A percentile compares a stretch with the other conserved stretches of the same genome.
phyloP scores from a whole-genome alignment of 1,140 invertebrate genomes.

The Portunus trituberculatus region DNA sequence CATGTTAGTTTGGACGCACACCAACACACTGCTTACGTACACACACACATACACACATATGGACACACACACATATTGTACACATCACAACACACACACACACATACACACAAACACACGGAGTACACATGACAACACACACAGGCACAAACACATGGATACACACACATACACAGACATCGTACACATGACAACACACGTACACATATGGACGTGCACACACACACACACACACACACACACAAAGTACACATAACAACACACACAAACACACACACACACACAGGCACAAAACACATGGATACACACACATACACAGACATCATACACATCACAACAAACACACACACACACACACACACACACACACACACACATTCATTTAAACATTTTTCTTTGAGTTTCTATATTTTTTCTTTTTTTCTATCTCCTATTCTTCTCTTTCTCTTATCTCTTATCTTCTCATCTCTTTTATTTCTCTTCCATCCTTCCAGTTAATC shows the following conservation, averaged over 20 bases:
- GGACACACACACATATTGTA: constrained; percentile 6
- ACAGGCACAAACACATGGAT: neutral
- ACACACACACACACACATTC: too few species aligned
- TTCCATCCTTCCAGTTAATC: neutral
- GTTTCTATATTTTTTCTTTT: neutral
- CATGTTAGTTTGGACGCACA: neutral
- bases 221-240: constrained; percentile 1
- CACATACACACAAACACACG: neutral
- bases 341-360: neutral
- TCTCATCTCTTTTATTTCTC: neutral
- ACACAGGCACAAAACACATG: neutral
- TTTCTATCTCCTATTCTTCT: neutral
- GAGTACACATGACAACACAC: neutral
- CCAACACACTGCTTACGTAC: neutral
- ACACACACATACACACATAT: constrained; percentile 33
- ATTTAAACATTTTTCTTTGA: neutral
- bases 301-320: neutral
- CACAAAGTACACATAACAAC: too few species aligned
- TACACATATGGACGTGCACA: neutral
- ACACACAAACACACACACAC: neutral
- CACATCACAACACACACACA: neutral
- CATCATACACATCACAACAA: neutral
- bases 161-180: neutral
- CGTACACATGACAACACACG: neutral
- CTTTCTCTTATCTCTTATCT: neutral